Base-by-base conservation (phyloP, 2,888 invertebrate genomes). In the Amblyjoppa fuscipennis region DNA sequence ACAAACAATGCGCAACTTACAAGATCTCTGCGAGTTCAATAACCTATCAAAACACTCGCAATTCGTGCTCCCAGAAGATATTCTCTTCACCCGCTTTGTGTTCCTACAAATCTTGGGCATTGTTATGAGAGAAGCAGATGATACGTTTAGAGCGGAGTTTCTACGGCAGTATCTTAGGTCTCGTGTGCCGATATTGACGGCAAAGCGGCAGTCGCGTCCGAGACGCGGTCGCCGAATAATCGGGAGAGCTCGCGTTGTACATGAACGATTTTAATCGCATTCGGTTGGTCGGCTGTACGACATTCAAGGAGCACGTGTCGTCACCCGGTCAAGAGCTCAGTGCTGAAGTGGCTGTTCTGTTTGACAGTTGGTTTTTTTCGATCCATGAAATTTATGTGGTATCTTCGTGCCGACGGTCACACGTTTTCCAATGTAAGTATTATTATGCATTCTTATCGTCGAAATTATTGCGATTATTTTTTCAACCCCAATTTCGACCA, bases 341-440 rank as follows among this genome's bases (percentile, higher is more conserved):
- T 75, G 68, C 25, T 53, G 45, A 16, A 80, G 64, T 49, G 70
- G 11, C 61, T 56, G 49, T 34, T 34, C 56, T 45, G 41, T 34
- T 61, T 78, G 45, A 68, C 34, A 66, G 49, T 51, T 38, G 51
- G 49, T 41, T 25, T 31, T 61, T 61, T 53, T 51, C 51, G 68
- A 64, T 79, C 64, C 51, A 75, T 74, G 74, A 79, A 69, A 70
- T 9, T 69, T 16, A 74, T 69, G 69, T 38, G 83, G 73, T 68
- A 25, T 59, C 31, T 13, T 51, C 20, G 68, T 25, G 66, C 13
- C 5, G 53, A 53, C 31, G 41, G 38, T 69, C 53, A 2, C n/a
- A 70, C 25, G 38, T 64, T 70, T 79, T 51, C 16, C 64, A 53
- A 83, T 53, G 83, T 79, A 28, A 83, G 83, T 83, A 51, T 49